A percentile compares a stretch with the other conserved stretches of the same genome.
phyloP scores from a whole-genome alignment of 1,140 invertebrate species.

The Drosophila truncata region DNA sequence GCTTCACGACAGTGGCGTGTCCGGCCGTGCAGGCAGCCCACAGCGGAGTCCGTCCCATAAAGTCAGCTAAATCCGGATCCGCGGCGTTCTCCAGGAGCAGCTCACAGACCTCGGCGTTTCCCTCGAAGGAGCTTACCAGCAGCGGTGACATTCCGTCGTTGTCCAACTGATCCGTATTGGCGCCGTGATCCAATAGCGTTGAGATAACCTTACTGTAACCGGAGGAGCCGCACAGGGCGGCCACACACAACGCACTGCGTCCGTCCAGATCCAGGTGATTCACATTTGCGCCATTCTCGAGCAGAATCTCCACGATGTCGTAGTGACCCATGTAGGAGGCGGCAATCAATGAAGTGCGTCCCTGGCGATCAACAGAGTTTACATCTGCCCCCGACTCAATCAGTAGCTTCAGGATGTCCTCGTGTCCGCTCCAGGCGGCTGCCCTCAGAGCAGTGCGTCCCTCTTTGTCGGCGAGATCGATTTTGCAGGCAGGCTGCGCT shows the following conservation, averaged over 20 bases:
- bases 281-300: slow-evolving; percentile 94
- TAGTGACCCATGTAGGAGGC: slow-evolving; percentile 96
- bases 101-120: slow-evolving; percentile 92
- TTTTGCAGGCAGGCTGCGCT: slow-evolving; percentile 90
- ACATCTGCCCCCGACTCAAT: slow-evolving; percentile 89
- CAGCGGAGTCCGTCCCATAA: slow-evolving; percentile 91
- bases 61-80: slow-evolving; percentile 94
- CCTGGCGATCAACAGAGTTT: slow-evolving; percentile 94
- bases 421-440: slow-evolving; percentile 94
- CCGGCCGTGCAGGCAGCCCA: slow-evolving; percentile 95
- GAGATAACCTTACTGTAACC: slow-evolving; percentile 91
- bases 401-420: slow-evolving; percentile 91
- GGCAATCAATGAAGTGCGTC: slow-evolving; percentile 95
- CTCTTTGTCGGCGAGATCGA: slow-evolving; percentile 91
- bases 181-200: slow-evolving; percentile 93
- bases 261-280: slow-evolving; percentile 96
- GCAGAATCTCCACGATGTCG: slow-evolving; percentile 94
- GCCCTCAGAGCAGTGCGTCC: slow-evolving; percentile 91
- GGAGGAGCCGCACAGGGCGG: slow-evolving; percentile 95
- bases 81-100: slow-evolving; percentile 94
- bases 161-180: slow-evolving; percentile 94
- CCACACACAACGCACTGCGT: slow-evolving; percentile 95
- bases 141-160: slow-evolving; percentile 97
- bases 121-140: slow-evolving; percentile 97
- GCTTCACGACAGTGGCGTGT: slow-evolving; percentile 91